These are phyloP conservation scores for Antigone vipio DNA, from an alignment of 2,113 vertebrate genomes.

Conservation along the genomic window DNA sequence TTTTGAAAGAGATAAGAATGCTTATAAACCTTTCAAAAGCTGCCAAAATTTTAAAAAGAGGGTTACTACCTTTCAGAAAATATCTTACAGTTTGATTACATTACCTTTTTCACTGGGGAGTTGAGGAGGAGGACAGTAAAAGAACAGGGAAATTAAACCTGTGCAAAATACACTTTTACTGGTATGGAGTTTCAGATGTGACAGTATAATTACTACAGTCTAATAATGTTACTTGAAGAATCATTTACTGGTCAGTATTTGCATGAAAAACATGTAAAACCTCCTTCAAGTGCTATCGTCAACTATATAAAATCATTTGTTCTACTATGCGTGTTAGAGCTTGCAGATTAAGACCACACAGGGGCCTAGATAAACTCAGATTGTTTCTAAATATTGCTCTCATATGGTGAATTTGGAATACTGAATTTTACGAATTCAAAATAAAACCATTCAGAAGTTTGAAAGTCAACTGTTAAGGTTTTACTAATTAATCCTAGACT, in stretches of 20 bases:
- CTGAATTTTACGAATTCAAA: background rate
- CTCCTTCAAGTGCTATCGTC: background rate
- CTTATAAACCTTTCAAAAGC: background rate
- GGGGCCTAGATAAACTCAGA: background rate
- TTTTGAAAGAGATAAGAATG: background rate
- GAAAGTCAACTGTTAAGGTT: background rate
- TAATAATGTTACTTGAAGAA: background rate
- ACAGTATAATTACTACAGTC: background rate
- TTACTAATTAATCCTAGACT: background rate
- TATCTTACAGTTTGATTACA: background rate
- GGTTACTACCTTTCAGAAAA: background rate
- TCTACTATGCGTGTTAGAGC: background rate
- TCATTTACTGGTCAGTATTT: background rate
- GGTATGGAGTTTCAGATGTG: background rate
- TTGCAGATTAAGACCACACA: background rate
- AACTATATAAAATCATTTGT: background rate
- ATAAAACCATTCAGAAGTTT: background rate
- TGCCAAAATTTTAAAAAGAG: background rate
- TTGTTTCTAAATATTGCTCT: background rate
- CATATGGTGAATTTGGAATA: background rate
- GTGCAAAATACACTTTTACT: background rate
- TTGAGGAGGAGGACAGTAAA: background rate
- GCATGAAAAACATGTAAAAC: background rate
- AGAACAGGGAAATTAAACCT: background rate
- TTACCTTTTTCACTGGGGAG: background rate